phyloP scores from a whole-genome alignment of 2,113 vertebrate genomes.

The Platysternon megacephalum region DNA sequence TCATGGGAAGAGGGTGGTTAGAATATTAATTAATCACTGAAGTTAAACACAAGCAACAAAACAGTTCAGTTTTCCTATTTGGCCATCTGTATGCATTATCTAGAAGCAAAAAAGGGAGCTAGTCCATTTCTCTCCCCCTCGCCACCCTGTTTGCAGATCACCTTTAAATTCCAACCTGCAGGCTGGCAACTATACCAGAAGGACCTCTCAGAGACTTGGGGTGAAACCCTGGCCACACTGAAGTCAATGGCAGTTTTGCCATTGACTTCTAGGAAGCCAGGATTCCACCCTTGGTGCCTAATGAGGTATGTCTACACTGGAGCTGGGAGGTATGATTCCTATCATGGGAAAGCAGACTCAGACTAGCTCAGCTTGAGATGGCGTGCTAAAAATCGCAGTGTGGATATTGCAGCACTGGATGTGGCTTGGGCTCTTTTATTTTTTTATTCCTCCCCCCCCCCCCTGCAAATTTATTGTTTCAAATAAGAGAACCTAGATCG shows the following conservation, averaged over 20 bases:
- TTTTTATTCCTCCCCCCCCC: background rate
- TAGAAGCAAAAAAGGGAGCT: background rate
- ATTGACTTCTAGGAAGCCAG: background rate
- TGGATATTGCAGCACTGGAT: background rate
- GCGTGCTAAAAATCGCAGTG: background rate
- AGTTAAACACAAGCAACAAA: background rate
- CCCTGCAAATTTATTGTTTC: background rate
- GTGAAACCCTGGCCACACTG: rapidly evolving
- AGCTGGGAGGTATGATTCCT: background rate
- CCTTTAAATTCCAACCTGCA: background rate
- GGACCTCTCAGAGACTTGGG: background rate
- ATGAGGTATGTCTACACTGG: background rate
- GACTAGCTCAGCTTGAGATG: background rate
- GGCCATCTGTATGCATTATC: background rate
- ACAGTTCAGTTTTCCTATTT: background rate
- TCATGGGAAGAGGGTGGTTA: background rate
- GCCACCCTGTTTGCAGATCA: background rate
- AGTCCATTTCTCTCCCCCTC: background rate
- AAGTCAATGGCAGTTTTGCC: background rate
- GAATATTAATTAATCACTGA: background rate
- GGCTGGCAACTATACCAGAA: background rate
- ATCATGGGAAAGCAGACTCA: background rate
- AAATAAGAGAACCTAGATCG: background rate
- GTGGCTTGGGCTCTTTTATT: background rate
- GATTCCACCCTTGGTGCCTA: background rate